Evolutionary conservation across 92 coral and sea anemone genomes (phyloP).

Genomic region (Epizoanthus scotinus): DNA sequence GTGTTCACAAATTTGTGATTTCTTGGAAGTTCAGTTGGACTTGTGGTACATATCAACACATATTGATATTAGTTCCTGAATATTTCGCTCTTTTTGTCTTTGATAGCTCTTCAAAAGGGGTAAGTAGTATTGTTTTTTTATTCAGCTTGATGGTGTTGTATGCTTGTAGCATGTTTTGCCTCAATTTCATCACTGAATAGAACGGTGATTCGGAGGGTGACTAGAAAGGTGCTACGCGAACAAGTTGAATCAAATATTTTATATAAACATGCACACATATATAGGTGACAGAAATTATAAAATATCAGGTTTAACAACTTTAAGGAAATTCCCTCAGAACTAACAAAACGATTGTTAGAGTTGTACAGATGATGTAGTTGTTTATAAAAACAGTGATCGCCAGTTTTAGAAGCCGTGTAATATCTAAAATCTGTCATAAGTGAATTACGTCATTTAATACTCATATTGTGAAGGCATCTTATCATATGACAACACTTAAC

Average conservation of each 20-base stretch:
- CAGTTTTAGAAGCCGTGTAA: neutral
- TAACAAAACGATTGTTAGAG: no score
- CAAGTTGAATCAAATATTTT: neutral
- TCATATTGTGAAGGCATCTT: neutral
- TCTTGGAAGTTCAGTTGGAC: neutral
- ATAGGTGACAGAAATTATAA: no score
- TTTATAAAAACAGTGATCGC: no score
- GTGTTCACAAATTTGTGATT: neutral
- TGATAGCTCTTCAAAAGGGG: neutral
- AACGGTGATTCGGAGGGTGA: neutral
- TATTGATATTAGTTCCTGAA: no score
- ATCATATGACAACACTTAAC: no score
- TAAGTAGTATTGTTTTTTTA: neutral
- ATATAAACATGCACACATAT: no score
- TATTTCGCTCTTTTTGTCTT: neutral
- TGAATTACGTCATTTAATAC: constrained; percentile 8
- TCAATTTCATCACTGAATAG: neutral
- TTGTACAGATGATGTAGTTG: no score
- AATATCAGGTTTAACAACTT: no score
- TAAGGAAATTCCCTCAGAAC: no score
- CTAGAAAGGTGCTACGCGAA: neutral
- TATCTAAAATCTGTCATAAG: neutral
- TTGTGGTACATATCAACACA: neutral
- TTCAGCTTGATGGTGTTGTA: neutral
- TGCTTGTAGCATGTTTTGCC: neutral